A percentile compares a stretch with the other conserved stretches of the same genome.
These are phyloP conservation scores for Medauroidea extradentata DNA, from an alignment of 1,140 invertebrate species.

Conservation along the genomic window DNA sequence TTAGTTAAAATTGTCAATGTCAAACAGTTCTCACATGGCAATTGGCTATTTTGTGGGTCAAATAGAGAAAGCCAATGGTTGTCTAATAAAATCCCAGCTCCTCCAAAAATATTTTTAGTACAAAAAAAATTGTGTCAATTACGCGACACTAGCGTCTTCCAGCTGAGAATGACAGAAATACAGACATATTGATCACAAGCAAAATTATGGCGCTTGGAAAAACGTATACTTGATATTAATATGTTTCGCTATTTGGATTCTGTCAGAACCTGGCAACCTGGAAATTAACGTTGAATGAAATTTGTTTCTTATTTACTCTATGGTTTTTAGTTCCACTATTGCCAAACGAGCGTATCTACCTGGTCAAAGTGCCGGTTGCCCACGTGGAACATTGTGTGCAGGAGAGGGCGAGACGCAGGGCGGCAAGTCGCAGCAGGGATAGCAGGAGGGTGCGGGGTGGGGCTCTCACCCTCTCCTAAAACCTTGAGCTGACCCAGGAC, in stretches of 20 bases:
- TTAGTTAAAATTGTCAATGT: no score
- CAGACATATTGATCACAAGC: not conserved
- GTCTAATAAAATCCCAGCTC: no score
- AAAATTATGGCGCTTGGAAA: constrained; percentile 7
- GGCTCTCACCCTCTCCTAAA: constrained; percentile 27
- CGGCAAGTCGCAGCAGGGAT: constrained; percentile 31
- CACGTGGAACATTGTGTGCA: constrained; percentile 73
- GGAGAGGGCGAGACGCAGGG: constrained; percentile 47
- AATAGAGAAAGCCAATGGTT: no score
- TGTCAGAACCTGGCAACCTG: not conserved
- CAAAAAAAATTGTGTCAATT: no score
- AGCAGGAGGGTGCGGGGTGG: constrained; percentile 39
- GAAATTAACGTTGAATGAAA: not conserved
- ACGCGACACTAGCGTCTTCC: no score
- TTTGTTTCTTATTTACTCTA: not conserved
- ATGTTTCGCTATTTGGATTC: no score
- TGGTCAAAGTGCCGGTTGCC: constrained; percentile 65
- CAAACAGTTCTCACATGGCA: no score
- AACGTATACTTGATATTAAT: not conserved
- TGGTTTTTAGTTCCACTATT: not conserved
- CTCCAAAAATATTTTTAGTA: no score
- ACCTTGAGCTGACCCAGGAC: constrained; percentile 54
- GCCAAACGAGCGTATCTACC: constrained; percentile 37
- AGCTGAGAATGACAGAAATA: not conserved
- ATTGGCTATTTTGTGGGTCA: no score